Evolutionary conservation across 2,113 vertebrate species (phyloP).

Genomic region (Microcebus murinus): DNA sequence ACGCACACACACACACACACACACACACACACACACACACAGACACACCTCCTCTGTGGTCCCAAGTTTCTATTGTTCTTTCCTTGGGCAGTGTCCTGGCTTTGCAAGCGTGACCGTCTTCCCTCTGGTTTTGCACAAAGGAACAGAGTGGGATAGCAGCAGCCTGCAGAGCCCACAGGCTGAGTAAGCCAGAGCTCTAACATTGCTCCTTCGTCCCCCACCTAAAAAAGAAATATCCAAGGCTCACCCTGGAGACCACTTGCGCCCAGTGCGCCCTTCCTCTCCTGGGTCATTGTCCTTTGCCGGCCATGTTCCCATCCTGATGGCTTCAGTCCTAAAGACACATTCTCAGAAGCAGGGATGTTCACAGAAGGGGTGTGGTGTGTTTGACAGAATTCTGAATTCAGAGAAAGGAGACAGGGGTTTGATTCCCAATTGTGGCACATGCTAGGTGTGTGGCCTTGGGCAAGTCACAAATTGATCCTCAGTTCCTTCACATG

Average conservation of each 20-base stretch:
- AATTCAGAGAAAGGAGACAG: background rate
- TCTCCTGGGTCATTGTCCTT: rapidly evolving
- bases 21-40: background rate
- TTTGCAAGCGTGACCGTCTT: background rate
- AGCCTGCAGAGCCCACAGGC: background rate
- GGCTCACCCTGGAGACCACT: background rate
- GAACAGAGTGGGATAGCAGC: background rate
- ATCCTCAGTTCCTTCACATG: background rate
- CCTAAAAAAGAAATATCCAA: background rate
- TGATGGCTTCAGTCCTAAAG: background rate
- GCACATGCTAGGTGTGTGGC: background rate
- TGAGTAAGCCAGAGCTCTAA: background rate
- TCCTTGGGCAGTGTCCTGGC: background rate
- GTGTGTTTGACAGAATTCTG: background rate
- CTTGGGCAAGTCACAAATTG: background rate
- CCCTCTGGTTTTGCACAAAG: background rate
- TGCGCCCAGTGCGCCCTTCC: rapidly evolving
- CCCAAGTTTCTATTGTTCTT: background rate
- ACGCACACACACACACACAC: background rate
- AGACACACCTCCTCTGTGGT: background rate
- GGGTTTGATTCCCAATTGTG: background rate
- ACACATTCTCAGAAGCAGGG: background rate
- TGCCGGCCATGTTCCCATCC: background rate
- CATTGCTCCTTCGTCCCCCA: background rate
- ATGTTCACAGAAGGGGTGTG: background rate